Conservation (phyloP, 2,888 invertebrate species). For the Lampropteryx suffumata region DNA sequence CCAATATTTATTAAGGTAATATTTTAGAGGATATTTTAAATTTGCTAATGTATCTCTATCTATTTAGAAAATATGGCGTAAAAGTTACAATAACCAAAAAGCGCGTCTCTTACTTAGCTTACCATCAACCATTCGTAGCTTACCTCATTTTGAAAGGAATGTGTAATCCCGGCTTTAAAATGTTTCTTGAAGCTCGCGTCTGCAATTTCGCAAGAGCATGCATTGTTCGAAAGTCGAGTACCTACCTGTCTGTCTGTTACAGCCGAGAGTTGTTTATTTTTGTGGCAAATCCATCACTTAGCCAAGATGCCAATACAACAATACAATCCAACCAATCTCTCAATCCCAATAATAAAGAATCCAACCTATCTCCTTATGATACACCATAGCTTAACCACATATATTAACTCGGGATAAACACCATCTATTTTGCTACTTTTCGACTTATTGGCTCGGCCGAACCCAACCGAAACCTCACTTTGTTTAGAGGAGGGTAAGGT, state of each 20-base stretch:
- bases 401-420: conserved; percentile 33
- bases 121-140: too few species aligned
- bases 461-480: conserved; percentile 29
- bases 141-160: too few species aligned
- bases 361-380: conserved; percentile 27
- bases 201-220: conserved; percentile 24
- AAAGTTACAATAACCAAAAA: too few species aligned
- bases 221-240: conserved; percentile 31
- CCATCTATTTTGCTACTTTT: conserved; percentile 21
- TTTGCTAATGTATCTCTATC: too few species aligned
- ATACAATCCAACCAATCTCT: conserved; percentile 11
- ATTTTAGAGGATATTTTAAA: too few species aligned
- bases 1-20: too few species aligned
- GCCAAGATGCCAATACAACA: conserved; percentile 3
- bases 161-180: not conserved
- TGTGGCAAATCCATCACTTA: not conserved
- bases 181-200: conserved; percentile 11
- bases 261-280: too few species aligned
- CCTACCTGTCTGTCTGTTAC: conserved; percentile 27
- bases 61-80: too few species aligned
- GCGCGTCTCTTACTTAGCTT: too few species aligned
- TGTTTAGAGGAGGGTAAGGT: conserved; percentile 33
- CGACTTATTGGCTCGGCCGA: conserved; percentile 41
- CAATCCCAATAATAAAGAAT: conserved; percentile 16
- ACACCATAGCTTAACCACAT: conserved; percentile 27